Conservation (phyloP, 2,888 invertebrate species). For the Eilema depressum region DNA sequence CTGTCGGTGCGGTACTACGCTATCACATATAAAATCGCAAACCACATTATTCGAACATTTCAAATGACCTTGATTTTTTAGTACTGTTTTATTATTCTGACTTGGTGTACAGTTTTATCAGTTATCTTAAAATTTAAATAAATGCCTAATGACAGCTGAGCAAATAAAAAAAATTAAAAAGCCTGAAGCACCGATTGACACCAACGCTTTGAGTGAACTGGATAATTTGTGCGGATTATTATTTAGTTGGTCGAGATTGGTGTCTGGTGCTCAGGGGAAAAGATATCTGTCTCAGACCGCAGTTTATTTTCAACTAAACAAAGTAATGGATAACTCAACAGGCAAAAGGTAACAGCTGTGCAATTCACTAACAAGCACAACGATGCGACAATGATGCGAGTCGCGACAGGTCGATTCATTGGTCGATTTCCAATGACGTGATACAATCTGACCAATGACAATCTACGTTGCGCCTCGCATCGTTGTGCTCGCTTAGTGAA, state of each 20-base stretch:
- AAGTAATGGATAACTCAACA: too few relatives aligned
- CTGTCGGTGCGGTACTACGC: neutral
- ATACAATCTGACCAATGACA: too few relatives aligned
- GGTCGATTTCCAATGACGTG: too few relatives aligned
- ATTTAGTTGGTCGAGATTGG: neutral
- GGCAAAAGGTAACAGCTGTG: too few relatives aligned
- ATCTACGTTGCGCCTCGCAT: too few relatives aligned
- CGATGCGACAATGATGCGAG: too few relatives aligned
- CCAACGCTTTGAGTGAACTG: neutral
- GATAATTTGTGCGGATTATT: neutral
- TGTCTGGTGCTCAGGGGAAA: neutral
- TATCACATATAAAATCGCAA: neutral
- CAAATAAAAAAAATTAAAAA: neutral
- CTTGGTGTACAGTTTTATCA: neutral
- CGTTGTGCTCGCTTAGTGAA: too few relatives aligned
- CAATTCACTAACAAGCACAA: too few relatives aligned
- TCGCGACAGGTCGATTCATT: too few relatives aligned
- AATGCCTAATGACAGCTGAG: neutral
- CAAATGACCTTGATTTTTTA: conserved; percentile 1
- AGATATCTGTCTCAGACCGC: neutral
- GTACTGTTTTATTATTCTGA: neutral
- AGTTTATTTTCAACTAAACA: too few relatives aligned
- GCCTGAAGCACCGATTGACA: neutral
- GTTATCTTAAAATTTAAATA: neutral
- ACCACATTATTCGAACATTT: too few relatives aligned